Evolutionary conservation across 2,113 vertebrate genomes (phyloP).

Genomic region (Shinisaurus crocodilurus): DNA sequence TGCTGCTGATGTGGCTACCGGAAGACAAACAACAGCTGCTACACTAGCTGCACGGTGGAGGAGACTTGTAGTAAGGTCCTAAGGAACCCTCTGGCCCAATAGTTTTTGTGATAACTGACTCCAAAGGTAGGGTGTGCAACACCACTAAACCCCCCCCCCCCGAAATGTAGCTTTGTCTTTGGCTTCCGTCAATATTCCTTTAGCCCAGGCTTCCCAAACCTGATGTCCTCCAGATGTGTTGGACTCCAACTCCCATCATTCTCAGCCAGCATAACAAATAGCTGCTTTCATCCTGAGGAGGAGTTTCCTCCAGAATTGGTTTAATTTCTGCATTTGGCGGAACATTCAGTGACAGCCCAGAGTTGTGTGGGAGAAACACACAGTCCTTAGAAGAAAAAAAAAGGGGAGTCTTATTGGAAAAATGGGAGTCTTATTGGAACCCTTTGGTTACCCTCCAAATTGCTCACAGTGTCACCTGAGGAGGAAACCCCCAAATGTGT

Average conservation of each 20-base stretch:
- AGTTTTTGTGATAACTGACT: neutral
- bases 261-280: too few relatives aligned
- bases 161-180: neutral
- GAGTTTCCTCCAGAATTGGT: neutral
- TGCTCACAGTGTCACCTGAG: neutral
- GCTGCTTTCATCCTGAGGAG: neutral
- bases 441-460: too few relatives aligned
- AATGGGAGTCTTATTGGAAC: too few relatives aligned
- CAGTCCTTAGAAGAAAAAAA: neutral
- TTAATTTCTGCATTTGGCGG: neutral
- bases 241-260: too few relatives aligned
- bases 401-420: too few relatives aligned
- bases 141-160: neutral
- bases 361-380: too few relatives aligned
- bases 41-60: neutral
- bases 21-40: neutral
- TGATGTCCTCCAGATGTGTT: too few relatives aligned
- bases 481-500: neutral
- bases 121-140: neutral
- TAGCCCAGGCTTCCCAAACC: neutral
- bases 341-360: neutral
- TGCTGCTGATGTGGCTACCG: neutral
- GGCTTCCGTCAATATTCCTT: neutral
- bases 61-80: neutral
- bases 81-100: neutral